These are phyloP conservation scores for Bubalus kerabau DNA, from an alignment of 2,113 vertebrate species.

Conservation along the genomic window DNA sequence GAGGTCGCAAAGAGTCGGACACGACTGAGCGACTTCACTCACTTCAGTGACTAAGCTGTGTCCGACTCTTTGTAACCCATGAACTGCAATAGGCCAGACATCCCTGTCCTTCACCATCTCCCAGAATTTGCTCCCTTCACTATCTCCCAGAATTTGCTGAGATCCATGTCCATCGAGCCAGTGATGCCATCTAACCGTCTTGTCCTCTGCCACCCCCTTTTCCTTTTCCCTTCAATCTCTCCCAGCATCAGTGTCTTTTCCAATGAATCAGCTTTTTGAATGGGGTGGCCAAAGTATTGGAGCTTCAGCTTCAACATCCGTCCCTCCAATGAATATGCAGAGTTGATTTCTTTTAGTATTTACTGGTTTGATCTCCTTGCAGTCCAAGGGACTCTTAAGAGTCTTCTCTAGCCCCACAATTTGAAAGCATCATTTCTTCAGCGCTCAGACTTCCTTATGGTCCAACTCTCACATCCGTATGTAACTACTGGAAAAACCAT, in stretches of 20 bases:
- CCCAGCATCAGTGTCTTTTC: neutral
- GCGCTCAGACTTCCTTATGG: neutral
- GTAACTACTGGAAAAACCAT: neutral
- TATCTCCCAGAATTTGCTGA: neutral
- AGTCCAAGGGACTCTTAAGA: neutral
- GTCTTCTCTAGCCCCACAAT: neutral
- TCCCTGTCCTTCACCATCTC: neutral
- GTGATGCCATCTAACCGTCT: neutral
- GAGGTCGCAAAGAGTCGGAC: too few relatives aligned
- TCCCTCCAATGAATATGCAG: neutral
- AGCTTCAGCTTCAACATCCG: neutral
- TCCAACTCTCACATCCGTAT: neutral
- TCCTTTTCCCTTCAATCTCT: neutral
- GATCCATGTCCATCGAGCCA: neutral
- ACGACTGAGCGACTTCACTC: too few relatives aligned
- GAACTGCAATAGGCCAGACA: neutral
- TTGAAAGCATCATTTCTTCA: neutral
- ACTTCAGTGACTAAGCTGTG: neutral
- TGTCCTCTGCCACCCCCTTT: accelerated
- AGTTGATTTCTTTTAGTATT: neutral
- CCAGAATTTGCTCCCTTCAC: neutral
- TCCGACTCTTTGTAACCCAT: neutral
- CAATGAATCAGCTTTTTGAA: neutral
- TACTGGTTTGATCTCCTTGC: neutral
- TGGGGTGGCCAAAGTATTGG: neutral